Conservation (phyloP, 2,797 vertebrate species). For the Rhynchonycteris naso region DNA sequence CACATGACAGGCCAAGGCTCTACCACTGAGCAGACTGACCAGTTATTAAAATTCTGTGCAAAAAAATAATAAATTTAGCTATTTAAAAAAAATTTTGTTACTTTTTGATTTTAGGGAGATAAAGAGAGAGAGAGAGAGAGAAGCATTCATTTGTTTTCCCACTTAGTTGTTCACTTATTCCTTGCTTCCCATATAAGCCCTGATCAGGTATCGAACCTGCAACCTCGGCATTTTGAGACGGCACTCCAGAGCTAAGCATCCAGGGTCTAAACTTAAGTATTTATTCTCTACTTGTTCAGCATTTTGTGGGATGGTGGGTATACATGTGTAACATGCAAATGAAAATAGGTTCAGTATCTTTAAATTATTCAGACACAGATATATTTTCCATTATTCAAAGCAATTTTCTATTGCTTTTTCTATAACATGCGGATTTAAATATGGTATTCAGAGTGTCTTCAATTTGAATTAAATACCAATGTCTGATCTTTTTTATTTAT, state of each 20-base stretch:
- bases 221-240: too few relatives aligned
- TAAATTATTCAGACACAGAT: constrained; percentile 65
- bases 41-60: constrained; percentile 52
- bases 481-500: not conserved
- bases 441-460: constrained; percentile 20
- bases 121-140: too few relatives aligned
- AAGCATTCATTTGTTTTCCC: too few relatives aligned
- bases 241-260: too few relatives aligned
- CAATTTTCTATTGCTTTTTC: constrained; percentile 70
- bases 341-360: constrained; percentile 65
- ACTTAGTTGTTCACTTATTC: too few relatives aligned
- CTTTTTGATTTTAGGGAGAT: too few relatives aligned
- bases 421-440: constrained; percentile 46
- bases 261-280: constrained; percentile 24
- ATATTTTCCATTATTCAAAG: constrained; percentile 71
- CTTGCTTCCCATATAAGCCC: too few relatives aligned
- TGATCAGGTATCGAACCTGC: too few relatives aligned
- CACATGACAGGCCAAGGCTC: too few relatives aligned
- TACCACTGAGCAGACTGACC: not conserved
- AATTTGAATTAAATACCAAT: constrained; percentile 61
- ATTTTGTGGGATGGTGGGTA: constrained; percentile 14
- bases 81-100: not conserved
- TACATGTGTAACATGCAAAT: constrained; percentile 65
- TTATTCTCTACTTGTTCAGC: not conserved
- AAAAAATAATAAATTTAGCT: constrained; percentile 61